Base-by-base conservation (phyloP, 2,113 vertebrate genomes). In the Cyprinus carpio region DNA sequence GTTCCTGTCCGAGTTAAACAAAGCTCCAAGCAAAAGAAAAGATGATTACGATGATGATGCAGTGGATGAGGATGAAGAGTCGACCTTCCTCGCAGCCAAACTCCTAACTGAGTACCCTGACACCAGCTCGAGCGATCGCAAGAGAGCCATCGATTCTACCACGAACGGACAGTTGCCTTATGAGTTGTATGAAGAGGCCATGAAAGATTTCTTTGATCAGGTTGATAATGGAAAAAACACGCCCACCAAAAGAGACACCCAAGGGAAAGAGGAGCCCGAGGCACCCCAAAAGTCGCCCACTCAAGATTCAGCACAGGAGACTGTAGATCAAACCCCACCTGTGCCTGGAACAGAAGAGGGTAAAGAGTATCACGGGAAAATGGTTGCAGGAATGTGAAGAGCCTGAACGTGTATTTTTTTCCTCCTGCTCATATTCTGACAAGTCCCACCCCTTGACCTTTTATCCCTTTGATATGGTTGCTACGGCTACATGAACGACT, bases 71-170 rank as follows among this genome's bases (percentile, higher is more conserved):
- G 97, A 98, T 16, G 97, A 99, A 62, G 91, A 99, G 88, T 96
- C 96, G 0, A 96, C 97, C 12, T 99, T 98, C 88, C 93, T 99
- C 84, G 94, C 95, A 1, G 96, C 97, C 37, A 97, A 96, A 87
- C 94, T 97, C 85, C 91, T 99, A 74, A 94, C 96, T 6, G 97
- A 98, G 84, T 97, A 99, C 82, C 97, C 97, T 0, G 96, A 97
- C 65, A 90, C 94, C 40, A 95, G 94, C 58, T 82, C 90, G 2
- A 93, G 90, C 27, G 93, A 92, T 67, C 31, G 89, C 91, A 98
- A 96, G 91, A 89, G 96, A 86, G 89, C 92, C 75, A 89, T 94
- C 0, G 90, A 90, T 40, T 90, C 94, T 23, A 91, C 94, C 75
- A 87, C 93, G 27, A 92, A 95, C 20, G 95, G 95, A 40, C 85